Evolutionary conservation across 2,113 vertebrate genomes (phyloP).

Genomic region (Hypocryptadius cinnamomeus): DNA sequence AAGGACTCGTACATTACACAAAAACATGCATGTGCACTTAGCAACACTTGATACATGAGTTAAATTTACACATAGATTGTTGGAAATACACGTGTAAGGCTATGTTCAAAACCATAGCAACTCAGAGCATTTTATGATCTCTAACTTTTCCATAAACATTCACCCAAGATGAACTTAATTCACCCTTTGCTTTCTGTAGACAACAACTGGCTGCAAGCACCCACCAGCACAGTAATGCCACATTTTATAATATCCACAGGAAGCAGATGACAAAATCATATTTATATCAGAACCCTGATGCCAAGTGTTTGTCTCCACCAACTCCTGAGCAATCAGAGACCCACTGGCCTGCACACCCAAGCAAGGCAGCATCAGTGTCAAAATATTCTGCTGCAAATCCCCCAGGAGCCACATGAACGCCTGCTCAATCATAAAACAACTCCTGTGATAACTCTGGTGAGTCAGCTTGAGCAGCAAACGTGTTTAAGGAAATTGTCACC

Average conservation of each 20-base stretch:
- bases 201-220: not conserved
- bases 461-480: not conserved
- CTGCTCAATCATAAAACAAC: slow-evolving; percentile 13
- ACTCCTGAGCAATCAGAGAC: not conserved
- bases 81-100: not conserved
- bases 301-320: not conserved
- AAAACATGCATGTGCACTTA: rapidly evolving
- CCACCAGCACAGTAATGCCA: not conserved
- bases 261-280: not conserved
- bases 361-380: slow-evolving; percentile 19
- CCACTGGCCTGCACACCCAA: not conserved
- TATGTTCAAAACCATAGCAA: not conserved
- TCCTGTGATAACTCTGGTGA: not conserved
- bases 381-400: slow-evolving; percentile 10
- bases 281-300: not conserved
- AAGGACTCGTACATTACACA: not conserved
- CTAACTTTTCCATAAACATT: not conserved
- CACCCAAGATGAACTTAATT: not conserved
- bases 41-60: rapidly evolving
- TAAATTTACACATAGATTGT: not conserved
- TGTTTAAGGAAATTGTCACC: not conserved
- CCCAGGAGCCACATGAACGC: not conserved
- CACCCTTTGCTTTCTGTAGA: not conserved
- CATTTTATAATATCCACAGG: not conserved
- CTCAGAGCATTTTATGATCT: not conserved